These are phyloP conservation scores for Bombus soroeensis DNA, from an alignment of 1,140 invertebrate genomes.

Conservation along the genomic window DNA sequence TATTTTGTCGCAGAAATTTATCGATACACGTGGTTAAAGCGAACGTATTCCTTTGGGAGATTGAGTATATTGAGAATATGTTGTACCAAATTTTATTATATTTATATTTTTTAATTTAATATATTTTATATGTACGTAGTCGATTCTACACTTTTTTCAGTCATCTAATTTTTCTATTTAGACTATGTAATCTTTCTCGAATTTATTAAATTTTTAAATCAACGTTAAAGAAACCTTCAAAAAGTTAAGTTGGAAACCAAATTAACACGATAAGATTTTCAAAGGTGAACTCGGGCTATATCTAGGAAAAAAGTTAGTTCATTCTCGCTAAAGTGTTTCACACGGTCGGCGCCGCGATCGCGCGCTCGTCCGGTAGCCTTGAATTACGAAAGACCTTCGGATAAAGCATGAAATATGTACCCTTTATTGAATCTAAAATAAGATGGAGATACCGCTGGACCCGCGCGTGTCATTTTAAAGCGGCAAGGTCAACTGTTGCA, in stretches of 20 bases:
- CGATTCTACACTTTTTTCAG: background rate
- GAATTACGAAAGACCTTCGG: conserved; percentile 64
- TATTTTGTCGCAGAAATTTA: background rate
- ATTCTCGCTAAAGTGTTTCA: conserved; percentile 9
- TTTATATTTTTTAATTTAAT: background rate
- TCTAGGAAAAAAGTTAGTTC: background rate
- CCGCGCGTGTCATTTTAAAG: conserved; percentile 59
- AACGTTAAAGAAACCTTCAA: too few relatives aligned
- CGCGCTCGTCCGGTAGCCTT: conserved; percentile 37
- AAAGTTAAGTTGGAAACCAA: background rate
- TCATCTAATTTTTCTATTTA: background rate
- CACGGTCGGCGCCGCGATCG: conserved; percentile 10
- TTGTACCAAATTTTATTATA: background rate
- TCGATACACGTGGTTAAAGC: background rate
- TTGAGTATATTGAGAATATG: background rate
- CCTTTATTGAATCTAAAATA: conserved; percentile 71
- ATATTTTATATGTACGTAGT: background rate
- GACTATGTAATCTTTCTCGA: background rate
- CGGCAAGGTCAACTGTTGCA: conserved; percentile 66
- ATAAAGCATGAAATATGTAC: conserved; percentile 69
- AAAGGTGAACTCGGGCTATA: background rate
- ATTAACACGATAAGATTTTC: background rate
- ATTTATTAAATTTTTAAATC: background rate
- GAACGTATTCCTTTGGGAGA: background rate
- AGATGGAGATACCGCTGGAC: conserved; percentile 59